phyloP scores from a whole-genome alignment of 2,888 invertebrate species.

The Hirtodrosophila histrioides region DNA sequence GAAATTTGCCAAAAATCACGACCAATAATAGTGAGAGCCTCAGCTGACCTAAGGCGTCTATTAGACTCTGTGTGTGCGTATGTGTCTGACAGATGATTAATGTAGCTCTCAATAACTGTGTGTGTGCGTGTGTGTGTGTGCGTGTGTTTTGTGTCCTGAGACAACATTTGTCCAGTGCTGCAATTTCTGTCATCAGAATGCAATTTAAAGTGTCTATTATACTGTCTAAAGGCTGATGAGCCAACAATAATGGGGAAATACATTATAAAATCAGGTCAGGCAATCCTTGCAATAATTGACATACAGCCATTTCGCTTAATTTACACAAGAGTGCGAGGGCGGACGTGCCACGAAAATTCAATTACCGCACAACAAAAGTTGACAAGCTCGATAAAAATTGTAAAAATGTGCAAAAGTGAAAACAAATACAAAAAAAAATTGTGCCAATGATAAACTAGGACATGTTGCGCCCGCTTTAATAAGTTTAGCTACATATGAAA shows the following conservation, averaged over 20 bases:
- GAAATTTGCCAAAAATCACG: conserved; percentile 68
- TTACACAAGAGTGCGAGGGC: conserved; percentile 10
- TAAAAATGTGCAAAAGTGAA: conserved; percentile 16
- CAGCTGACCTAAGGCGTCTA: conserved; percentile 17
- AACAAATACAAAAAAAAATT: conserved; percentile 3
- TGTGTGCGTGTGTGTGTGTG: conserved; percentile 3
- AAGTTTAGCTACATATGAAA: no score
- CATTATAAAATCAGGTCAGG: conserved; percentile 24
- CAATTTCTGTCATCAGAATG: conserved; percentile 42
- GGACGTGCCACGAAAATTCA: conserved; percentile 43
- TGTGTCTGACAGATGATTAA: conserved; percentile 59
- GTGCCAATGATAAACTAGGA: no score
- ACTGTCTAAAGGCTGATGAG: conserved; percentile 31
- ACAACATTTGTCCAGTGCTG: conserved; percentile 24
- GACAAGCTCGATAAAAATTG: conserved; percentile 30
- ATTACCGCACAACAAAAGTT: conserved; percentile 54
- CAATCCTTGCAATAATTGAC: conserved; percentile 27
- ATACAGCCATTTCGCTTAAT: conserved; percentile 47
- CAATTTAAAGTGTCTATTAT: conserved; percentile 57
- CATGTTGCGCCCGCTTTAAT: no score
- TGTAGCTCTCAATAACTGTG: conserved; percentile 27
- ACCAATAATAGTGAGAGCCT: conserved; percentile 42
- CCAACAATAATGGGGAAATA: conserved; percentile 17
- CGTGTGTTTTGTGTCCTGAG: conserved; percentile 1
- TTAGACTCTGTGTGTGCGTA: conserved; percentile 11